Evolutionary conservation across 2,797 vertebrate species (phyloP).

Genomic region (Coranthus polyacanthus): DNA sequence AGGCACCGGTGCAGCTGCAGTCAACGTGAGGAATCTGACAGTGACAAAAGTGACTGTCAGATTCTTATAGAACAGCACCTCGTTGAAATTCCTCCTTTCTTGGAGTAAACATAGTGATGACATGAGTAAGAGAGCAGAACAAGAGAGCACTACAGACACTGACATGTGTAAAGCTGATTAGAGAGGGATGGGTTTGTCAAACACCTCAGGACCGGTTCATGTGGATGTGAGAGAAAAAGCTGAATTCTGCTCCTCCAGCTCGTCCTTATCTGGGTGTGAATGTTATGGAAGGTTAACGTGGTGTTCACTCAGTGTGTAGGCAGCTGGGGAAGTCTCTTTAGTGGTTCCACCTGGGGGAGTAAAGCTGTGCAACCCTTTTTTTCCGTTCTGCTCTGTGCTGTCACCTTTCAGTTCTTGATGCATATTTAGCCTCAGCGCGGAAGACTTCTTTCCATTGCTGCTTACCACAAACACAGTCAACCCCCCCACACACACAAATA

Average conservation of each 20-base stretch:
- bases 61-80: too few species aligned
- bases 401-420: slow-evolving; percentile 9
- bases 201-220: background rate
- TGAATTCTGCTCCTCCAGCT: background rate
- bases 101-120: background rate
- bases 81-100: background rate
- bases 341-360: slow-evolving; percentile 47
- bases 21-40: too few species aligned
- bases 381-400: slow-evolving; percentile 26
- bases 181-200: background rate
- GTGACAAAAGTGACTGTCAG: too few species aligned
- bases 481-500: slow-evolving; percentile 14
- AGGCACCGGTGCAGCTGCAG: too few species aligned
- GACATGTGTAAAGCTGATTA: background rate
- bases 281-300: background rate
- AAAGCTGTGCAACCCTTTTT: slow-evolving; percentile 39
- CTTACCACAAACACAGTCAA: background rate
- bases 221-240: too few species aligned
- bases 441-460: slow-evolving; percentile 22
- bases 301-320: slow-evolving; percentile 12
- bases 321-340: slow-evolving; percentile 43
- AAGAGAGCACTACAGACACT: background rate
- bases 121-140: background rate
- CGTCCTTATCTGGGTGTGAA: background rate
- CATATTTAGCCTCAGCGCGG: background rate